Base-by-base conservation (phyloP, 2,888 invertebrate genomes). In the Thysanoteuthis rhombus region DNA sequence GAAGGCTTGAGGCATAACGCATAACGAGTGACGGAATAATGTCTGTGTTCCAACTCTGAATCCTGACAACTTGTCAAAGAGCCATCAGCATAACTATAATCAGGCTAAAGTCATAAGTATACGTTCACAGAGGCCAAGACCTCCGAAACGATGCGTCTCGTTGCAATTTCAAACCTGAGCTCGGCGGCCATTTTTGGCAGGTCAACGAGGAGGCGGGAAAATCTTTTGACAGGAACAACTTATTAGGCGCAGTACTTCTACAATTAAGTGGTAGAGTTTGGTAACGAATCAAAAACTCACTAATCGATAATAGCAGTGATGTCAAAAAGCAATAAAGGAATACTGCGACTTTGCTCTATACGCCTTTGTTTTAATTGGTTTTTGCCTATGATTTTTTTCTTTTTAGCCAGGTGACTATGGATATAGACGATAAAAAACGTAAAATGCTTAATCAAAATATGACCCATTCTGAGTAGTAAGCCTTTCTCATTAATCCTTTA, bases 1-100 rank as follows among this genome's bases (percentile, higher is more conserved):
- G 75, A 75, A 36, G 16, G n/a, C 75, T 75, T 2, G n/a, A n/a
- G 75, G n/a, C n/a, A 10, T 75, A 75, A n/a, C 10, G n/a, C 75
- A n/a, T n/a, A n/a, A 75, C n/a, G 12, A n/a, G 12, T n/a, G 75
- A n/a, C 75, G 75, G 75, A n/a, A 16, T 75, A 75, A 75, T 75
- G 75, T 75, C 75, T 75, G 75, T 75, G n/a, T 75, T 75, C 12
- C 75, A n/a, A 16, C n/a, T 12, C 75, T 2, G n/a, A n/a, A n/a
- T 58, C 75, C n/a, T 75, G 75, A 75, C 75, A 75, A 8, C 32
- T 75, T 75, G n/a, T 75, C 75, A 75, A 75, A 75, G 75, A n/a
- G 75, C 75, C n/a, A n/a, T 75, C 75, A 75, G n/a, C n/a, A n/a
- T n/a, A n/a, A 75, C 75, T 75, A n/a, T 75, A 75, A 75, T 75